Conservation (phyloP, 2,113 vertebrate species). For the Caretta caretta region DNA sequence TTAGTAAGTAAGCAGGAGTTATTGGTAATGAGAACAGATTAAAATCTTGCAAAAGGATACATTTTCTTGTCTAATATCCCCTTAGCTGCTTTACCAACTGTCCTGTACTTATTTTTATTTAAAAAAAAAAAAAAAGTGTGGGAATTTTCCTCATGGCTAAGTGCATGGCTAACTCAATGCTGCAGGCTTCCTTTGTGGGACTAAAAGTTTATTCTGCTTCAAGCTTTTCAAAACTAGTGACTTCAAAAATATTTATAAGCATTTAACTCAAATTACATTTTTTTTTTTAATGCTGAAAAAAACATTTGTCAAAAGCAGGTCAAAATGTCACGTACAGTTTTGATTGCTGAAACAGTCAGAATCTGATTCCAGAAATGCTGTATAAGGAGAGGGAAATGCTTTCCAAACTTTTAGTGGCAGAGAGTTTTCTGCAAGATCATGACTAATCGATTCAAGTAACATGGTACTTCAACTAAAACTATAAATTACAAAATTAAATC, state of each 20-base stretch:
- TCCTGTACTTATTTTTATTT: neutral
- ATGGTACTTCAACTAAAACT: neutral
- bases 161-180: neutral
- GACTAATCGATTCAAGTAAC: neutral
- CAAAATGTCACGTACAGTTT: neutral
- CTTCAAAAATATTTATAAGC: neutral
- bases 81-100: conserved; percentile 1
- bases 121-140: neutral
- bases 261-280: neutral
- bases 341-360: neutral
- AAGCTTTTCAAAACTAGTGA: neutral
- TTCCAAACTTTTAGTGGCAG: neutral
- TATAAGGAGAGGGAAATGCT: neutral
- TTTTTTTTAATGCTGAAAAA: neutral
- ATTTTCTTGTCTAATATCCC: conserved; percentile 21
- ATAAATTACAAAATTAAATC: neutral
- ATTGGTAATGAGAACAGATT: conserved; percentile 15
- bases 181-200: conserved; percentile 38
- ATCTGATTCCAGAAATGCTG: neutral
- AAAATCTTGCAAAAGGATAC: conserved; percentile 5
- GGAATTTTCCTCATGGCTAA: neutral
- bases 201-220: conserved; percentile 3
- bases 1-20: conserved; percentile 87
- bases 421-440: neutral
- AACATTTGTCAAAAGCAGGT: neutral